Conservation (phyloP, 64 coral and sea anemone genomes). For the Orbicella faveolata region DNA sequence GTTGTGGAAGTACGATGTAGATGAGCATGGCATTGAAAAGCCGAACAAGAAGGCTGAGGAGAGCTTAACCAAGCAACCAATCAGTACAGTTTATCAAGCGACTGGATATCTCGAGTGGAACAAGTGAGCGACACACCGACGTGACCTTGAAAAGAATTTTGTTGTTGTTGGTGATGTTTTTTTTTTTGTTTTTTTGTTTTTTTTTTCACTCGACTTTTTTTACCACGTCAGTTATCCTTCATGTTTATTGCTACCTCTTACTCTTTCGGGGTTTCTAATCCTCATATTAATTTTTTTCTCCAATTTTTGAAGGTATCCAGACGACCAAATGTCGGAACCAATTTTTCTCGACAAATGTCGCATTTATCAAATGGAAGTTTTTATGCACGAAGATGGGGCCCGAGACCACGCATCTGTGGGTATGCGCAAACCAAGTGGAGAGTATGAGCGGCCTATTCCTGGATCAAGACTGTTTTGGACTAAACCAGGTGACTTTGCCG, state of each 20-base stretch:
- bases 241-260: neutral
- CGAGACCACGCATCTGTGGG: slow-evolving; percentile 50
- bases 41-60: neutral
- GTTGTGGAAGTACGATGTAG: neutral
- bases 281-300: too few species aligned
- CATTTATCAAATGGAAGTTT: slow-evolving; percentile 41
- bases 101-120: slow-evolving; percentile 34
- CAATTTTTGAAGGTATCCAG: slow-evolving; percentile 8
- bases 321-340: slow-evolving; percentile 16
- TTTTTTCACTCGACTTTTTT: too few species aligned
- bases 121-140: neutral
- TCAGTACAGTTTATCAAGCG: neutral
- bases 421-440: slow-evolving; percentile 26
- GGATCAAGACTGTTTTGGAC: slow-evolving; percentile 49
- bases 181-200: too few species aligned
- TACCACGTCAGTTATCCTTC: too few species aligned
- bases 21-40: neutral
- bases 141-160: neutral
- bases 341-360: slow-evolving; percentile 34
- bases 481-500: slow-evolving; percentile 24
- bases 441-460: slow-evolving; percentile 28
- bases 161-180: too few species aligned
- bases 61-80: neutral
- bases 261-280: neutral
- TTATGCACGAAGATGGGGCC: slow-evolving; percentile 5